Evolutionary conservation across 2,797 vertebrate species (phyloP).

Genomic region (Myripristis jacobus): DNA sequence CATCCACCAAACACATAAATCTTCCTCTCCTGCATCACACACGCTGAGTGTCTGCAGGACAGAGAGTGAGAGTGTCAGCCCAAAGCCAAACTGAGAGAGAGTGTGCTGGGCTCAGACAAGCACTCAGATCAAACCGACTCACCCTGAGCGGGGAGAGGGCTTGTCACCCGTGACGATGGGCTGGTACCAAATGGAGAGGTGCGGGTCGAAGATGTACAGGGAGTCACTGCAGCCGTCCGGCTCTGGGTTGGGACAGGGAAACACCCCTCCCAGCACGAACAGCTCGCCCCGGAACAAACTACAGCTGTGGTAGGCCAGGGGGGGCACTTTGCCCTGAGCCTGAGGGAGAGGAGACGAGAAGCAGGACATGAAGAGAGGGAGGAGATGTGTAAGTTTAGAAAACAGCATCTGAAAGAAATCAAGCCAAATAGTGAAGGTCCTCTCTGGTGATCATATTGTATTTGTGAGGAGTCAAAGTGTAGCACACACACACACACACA

Average conservation of each 20-base stretch:
- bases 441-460: too few species aligned
- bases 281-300: constrained; percentile 85
- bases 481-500: constrained; percentile 44
- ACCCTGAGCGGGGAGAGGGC: constrained; percentile 82
- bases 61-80: neutral
- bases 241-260: constrained; percentile 81
- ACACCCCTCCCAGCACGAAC: constrained; percentile 86
- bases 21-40: constrained; percentile 84
- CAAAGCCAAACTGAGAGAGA: neutral
- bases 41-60: constrained; percentile 84
- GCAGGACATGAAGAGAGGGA: neutral
- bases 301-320: constrained; percentile 86
- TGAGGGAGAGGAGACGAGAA: constrained; percentile 36
- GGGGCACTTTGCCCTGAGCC: constrained; percentile 86
- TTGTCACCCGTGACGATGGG: constrained; percentile 86
- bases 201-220: constrained; percentile 87
- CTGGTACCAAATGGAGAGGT: constrained; percentile 86
- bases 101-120: neutral
- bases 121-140: neutral
- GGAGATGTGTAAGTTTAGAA: too few species aligned
- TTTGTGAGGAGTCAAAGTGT: too few species aligned
- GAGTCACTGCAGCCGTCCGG: constrained; percentile 87
- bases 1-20: constrained; percentile 88
- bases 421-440: too few species aligned
- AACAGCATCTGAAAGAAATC: too few species aligned